Evolutionary conservation across 1,140 invertebrate species (phyloP), one percentile per base, ranked within the genome.

Genomic region (Lucilia sericata): DNA sequence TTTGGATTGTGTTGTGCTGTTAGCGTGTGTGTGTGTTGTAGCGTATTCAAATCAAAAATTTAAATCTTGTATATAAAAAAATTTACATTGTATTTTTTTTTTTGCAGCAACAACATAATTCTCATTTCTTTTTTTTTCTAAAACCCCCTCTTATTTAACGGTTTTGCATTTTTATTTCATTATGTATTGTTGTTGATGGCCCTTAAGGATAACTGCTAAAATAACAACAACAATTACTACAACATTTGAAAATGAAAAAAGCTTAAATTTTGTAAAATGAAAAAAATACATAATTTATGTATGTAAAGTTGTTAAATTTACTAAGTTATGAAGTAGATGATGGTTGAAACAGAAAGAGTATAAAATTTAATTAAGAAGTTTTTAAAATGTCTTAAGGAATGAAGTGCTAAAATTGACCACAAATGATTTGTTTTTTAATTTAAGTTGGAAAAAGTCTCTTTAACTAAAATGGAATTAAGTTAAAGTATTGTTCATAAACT

Each of bases 31-130:
- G 17, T 70, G 13, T n/a, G 14, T 30, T 30, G 25, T 30, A 30
- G 25, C 25, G n/a, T 70, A 10, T 70, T 21, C 21, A 21, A 70
- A 70, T 70, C 65, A 21, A 70, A 78, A 78, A 78, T 47, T 78
- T 42, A 78, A 78, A 78, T 42, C 17, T 78, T n/a, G 42, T 19
- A 19, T 78, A 78, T 21, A 19, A 78, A 30, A 30, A 30, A 19
- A 19, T 78, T 78, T 36, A 76, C 9, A 74, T 74, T 74, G 70
- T 25, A 34, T 47, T 34, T 34, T 34, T n/a, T n/a, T n/a, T n/a
- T 76, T 76, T 36, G 36, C 42, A 42, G 42, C 74, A 76, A 76
- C 74, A 76, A 42, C 5, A 42, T 42, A 42, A 42, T 42, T 7
- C 5, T 7, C 42, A 42, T 42, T 42, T 42, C 10, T 2, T 42